Evolutionary conservation across 2,888 invertebrate species (phyloP), one percentile per base, ranked within the genome.

Genomic region (Clistopyga incitator): DNA sequence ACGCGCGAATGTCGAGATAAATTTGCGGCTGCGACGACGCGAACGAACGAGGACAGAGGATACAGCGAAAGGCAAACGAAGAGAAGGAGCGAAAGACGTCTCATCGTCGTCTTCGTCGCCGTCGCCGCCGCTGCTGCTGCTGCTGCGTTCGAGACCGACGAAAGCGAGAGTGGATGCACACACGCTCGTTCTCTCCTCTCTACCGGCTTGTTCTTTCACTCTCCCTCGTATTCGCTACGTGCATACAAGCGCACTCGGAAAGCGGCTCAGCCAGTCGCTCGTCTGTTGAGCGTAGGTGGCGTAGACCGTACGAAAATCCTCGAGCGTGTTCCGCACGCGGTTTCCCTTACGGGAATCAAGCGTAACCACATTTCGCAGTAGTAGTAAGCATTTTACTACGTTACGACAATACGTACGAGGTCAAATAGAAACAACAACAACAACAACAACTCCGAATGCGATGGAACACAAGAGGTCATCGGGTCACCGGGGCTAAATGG

Each of bases 131-230:
- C 8, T 8, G 34, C 8, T 8, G 34, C 8, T 34, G 61, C 65
- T 67, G 75, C 74, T 64, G 78, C 74, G 76, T 61, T 80, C 56
- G 71, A 80, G 81, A 68, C 88, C 78, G 90, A 89, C 88, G 91
- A 92, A 90, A 91, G 90, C 88, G 89, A 91, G 90, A 91, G 92
- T 90, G 86, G 87, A 86, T 83, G 78, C 84, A 72, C 87, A 83
- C 82, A 80, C 76, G 75, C 87, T 88, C 86, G 54, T 76, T 78
- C 50, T 61, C 23, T 85, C 75, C 45, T 81, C 81, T 80, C 78
- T 76, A 34, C 68, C 71, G 67, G 78, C 52, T 68, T 67, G 68
- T 54, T 61, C 82, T 67, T 54, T 76, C 65, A 45, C 75, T 56
- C 29, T 25, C 78, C 56, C 70, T 52, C 72, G 78, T 54, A 65